Base-by-base conservation (phyloP, 2,113 vertebrate species). In the Lepisosteus oculatus region DNA sequence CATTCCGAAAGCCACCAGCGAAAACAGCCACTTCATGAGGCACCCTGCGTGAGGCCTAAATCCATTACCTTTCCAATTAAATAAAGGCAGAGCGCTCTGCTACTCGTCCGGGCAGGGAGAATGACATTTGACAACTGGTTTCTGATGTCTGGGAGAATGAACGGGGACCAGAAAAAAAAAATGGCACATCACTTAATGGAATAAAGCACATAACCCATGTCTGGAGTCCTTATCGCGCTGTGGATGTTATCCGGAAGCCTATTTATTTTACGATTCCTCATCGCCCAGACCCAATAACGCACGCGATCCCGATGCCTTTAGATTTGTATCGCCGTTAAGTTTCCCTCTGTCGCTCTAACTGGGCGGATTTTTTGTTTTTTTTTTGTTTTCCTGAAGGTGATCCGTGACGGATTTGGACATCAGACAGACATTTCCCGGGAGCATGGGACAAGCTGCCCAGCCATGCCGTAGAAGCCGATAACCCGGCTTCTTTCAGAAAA, bases 61-160 rank as follows among this genome's bases (percentile, higher is more conserved):
- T 66, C 74, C 72, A 76, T 76, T 80, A 75, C 57, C 61, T 76
- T 80, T 81, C 76, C 78, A 78, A 76, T 81, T 80, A 79, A 65
- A 78, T 51, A 68, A 17, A 67, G 45, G 66, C 69, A 44, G 56
- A 57, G 74, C 65, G 64, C 66, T 77, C 61, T 43, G 14, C 61
- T 9, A 69, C 42, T 67, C 67, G 42, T 68, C 11, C 7, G 13
- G 41, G 59, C 45, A 14, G n/a, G 45, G 47, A 11, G 66, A 29
- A 43, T 4, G 63, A 3, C 61, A 14, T 63, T 54, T 4, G 15
- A 2, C 47, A 51, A 51, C 61, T 8, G 61, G 56, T n/a, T 29
- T 69, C n/a, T 14, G 74, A 78, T 65, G 63, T 42, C 64, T 70
- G 61, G 72, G 69, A 64, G 75, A 78, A 73, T 65, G 43, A 15